Evolutionary conservation across 2,888 invertebrate genomes (phyloP).

Genomic region (Protodeltote pygarga): DNA sequence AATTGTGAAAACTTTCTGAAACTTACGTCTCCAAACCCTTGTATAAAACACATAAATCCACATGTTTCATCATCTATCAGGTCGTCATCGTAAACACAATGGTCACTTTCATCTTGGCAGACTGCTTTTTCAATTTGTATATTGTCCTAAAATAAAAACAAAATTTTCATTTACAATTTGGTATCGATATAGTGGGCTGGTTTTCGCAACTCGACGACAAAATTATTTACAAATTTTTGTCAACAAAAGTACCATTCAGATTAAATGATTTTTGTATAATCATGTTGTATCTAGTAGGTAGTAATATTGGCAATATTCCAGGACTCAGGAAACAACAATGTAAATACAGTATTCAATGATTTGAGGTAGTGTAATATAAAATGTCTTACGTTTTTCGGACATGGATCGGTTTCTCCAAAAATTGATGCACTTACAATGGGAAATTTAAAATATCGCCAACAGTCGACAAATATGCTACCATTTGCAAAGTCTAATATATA

Average conservation of each 20-base stretch:
- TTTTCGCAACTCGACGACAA: no score
- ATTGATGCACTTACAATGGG: slow-evolving; percentile 67
- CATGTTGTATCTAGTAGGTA: no score
- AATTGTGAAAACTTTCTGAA: background rate
- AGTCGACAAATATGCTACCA: slow-evolving; percentile 42
- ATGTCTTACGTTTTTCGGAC: slow-evolving; percentile 67
- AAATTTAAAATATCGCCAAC: slow-evolving; percentile 53
- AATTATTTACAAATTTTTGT: no score
- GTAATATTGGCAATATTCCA: background rate
- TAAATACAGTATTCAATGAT: background rate
- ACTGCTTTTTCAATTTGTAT: slow-evolving; percentile 60
- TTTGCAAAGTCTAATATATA: slow-evolving; percentile 63
- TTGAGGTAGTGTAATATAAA: background rate
- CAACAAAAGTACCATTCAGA: no score
- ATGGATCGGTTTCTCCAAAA: slow-evolving; percentile 64
- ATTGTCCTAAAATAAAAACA: slow-evolving; percentile 65
- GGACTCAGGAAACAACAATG: background rate
- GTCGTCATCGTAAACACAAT: slow-evolving; percentile 12
- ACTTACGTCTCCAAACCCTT: slow-evolving; percentile 12
- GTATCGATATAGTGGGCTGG: no score
- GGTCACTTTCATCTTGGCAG: slow-evolving; percentile 68
- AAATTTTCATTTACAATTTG: no score
- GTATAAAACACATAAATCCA: slow-evolving; percentile 28
- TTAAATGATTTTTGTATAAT: no score
- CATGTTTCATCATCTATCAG: slow-evolving; percentile 28